Evolutionary conservation across 2,113 vertebrate species (phyloP).

Genomic region (Hippoglossus stenolepis): DNA sequence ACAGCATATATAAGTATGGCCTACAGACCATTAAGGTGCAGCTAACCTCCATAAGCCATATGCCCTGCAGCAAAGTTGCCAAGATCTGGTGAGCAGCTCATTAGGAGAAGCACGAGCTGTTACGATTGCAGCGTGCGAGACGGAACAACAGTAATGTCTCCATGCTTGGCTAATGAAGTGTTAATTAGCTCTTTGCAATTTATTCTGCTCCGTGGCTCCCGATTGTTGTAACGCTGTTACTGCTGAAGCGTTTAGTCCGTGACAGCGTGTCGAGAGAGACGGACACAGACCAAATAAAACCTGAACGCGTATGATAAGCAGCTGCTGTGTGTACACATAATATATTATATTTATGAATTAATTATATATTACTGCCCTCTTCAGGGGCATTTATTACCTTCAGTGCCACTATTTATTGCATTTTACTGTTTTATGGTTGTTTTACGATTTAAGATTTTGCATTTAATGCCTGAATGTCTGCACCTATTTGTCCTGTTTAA

Average conservation of each 20-base stretch:
- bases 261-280: conserved; percentile 3
- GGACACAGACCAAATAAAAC: conserved; percentile 11
- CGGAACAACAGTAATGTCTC: conserved; percentile 30
- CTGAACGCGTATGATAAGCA: not conserved
- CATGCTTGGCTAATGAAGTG: conserved; percentile 57
- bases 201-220: conserved; percentile 24
- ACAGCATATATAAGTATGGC: conserved; percentile 47
- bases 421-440: not conserved
- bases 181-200: conserved; percentile 54
- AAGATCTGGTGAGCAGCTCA: conserved; percentile 41
- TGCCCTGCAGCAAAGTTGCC: conserved; percentile 45
- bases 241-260: conserved; percentile 12
- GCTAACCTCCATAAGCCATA: conserved; percentile 53
- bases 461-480: conserved; percentile 32
- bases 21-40: conserved; percentile 16
- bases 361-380: conserved; percentile 9
- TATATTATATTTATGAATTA: conserved; percentile 39
- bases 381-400: conserved; percentile 33
- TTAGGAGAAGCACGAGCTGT: conserved; percentile 50
- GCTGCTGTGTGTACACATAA: conserved; percentile 12
- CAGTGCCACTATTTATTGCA: conserved; percentile 48
- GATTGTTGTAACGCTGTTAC: conserved; percentile 30
- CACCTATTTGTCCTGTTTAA: not conserved
- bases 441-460: conserved; percentile 4
- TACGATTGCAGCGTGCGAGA: conserved; percentile 2